phyloP scores from a whole-genome alignment of 2,113 vertebrate genomes.

The Noctilio leporinus region DNA sequence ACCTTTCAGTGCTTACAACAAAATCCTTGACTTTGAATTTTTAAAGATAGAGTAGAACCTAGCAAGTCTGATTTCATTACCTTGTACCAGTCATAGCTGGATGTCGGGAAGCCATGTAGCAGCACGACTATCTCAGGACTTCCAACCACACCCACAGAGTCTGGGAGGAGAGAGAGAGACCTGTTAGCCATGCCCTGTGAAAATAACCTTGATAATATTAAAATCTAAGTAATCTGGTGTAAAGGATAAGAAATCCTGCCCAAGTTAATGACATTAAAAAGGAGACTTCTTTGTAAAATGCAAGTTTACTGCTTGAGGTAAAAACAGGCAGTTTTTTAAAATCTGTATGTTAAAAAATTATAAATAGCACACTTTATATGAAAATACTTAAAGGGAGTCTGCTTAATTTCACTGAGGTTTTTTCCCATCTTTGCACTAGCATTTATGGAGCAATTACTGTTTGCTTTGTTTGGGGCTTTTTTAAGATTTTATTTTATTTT shows the following conservation, averaged over 20 bases:
- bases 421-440: no score
- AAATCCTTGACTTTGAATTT: not conserved
- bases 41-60: not conserved
- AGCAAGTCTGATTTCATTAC: constrained; percentile 73
- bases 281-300: not conserved
- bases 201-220: not conserved
- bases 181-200: not conserved
- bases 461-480: no score
- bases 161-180: constrained; percentile 72
- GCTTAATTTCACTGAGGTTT: not conserved
- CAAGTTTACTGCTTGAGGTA: not conserved
- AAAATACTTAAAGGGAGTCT: constrained; percentile 2
- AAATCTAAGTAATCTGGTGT: not conserved
- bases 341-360: not conserved
- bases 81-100: constrained; percentile 97
- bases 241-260: not conserved
- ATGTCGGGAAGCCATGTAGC: constrained; percentile 94
- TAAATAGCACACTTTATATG: not conserved
- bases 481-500: no score
- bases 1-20: not conserved
- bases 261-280: not conserved
- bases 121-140: constrained; percentile 89
- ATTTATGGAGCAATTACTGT: no score
- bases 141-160: constrained; percentile 87
- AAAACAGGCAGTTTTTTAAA: not conserved